Evolutionary conservation across 2,888 invertebrate species (phyloP).

Genomic region (Thelaira solivaga): DNA sequence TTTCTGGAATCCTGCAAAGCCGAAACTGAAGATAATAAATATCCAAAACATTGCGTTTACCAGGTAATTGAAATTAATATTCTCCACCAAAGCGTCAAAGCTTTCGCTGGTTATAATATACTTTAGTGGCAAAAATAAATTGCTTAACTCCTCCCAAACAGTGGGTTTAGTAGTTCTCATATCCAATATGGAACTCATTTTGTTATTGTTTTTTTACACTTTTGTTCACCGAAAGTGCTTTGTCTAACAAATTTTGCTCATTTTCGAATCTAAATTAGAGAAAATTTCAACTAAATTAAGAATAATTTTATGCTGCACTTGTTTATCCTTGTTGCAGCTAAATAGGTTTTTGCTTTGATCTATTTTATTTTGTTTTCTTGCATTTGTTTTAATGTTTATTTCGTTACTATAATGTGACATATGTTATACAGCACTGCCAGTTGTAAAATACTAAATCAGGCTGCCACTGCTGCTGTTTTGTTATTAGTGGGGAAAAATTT

Average conservation of each 20-base stretch:
- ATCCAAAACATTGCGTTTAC: slow-evolving; percentile 76
- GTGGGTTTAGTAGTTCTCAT: slow-evolving; percentile 73
- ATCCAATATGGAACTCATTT: slow-evolving; percentile 76
- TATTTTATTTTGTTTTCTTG: slow-evolving; percentile 8
- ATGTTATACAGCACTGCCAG: slow-evolving; percentile 14
- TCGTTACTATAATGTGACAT: slow-evolving; percentile 13
- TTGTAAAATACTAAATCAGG: not conserved
- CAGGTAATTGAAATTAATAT: slow-evolving; percentile 74
- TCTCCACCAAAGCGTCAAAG: slow-evolving; percentile 73
- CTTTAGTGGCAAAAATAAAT: slow-evolving; percentile 75
- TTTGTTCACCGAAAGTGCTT: not conserved
- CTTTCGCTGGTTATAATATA: slow-evolving; percentile 73
- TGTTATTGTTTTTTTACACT: slow-evolving; percentile 14
- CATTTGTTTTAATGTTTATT: slow-evolving; percentile 29
- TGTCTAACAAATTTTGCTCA: not conserved
- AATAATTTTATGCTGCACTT: slow-evolving; percentile 9
- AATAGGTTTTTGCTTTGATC: not conserved
- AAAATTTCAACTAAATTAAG: not conserved
- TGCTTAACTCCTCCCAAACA: slow-evolving; percentile 75
- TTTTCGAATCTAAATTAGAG: not conserved
- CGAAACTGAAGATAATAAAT: slow-evolving; percentile 70
- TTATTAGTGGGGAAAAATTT: not conserved
- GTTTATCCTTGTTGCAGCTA: slow-evolving; percentile 19
- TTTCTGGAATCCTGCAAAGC: slow-evolving; percentile 73
- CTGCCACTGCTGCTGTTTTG: not conserved